Evolutionary conservation across 2,113 vertebrate species (phyloP).

Genomic region (pig (Sus scrofa)): DNA sequence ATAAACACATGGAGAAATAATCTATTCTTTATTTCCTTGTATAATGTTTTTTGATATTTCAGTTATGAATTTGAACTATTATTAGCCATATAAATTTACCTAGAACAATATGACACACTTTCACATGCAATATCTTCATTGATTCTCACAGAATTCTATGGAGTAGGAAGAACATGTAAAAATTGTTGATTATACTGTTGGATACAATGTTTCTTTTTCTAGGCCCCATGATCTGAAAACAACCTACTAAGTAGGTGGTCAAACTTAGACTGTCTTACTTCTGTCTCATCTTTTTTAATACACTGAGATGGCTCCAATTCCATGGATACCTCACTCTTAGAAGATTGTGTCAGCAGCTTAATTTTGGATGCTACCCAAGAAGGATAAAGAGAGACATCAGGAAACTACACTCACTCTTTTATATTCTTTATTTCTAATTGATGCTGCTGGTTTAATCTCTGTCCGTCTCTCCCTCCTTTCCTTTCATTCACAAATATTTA

Average conservation of each 20-base stretch:
- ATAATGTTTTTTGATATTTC: neutral
- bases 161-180: neutral
- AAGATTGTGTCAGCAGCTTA: neutral
- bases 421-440: neutral
- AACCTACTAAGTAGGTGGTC: neutral
- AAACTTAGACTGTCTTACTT: neutral
- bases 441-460: neutral
- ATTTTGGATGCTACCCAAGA: neutral
- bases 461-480: accelerated
- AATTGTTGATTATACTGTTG: neutral
- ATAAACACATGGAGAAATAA: neutral
- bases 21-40: neutral
- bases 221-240: neutral
- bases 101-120: neutral
- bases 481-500: neutral
- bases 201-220: neutral
- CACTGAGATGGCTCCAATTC: neutral
- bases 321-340: neutral
- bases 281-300: neutral
- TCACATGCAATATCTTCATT: neutral
- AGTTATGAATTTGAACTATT: neutral
- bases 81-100: neutral
- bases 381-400: neutral
- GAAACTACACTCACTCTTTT: neutral
- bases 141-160: neutral